A percentile compares a stretch with the other conserved stretches of the same genome.
Evolutionary conservation across 2,797 vertebrate species (phyloP).

Genomic region (Rhinatrema bivittatum): DNA sequence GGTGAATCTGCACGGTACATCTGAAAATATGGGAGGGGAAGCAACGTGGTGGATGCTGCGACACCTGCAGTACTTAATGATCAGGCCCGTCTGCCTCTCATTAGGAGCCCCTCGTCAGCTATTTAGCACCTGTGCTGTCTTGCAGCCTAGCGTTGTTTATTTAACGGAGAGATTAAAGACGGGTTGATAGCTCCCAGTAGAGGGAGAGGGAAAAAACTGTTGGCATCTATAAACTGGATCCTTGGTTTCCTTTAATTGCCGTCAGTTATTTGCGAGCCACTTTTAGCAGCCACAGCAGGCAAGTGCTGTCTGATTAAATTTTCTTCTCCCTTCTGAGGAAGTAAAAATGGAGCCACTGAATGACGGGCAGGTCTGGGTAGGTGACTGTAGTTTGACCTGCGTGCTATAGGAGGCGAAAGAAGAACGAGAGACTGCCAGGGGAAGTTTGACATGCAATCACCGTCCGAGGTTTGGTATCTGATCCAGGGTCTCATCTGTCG

Average conservation of each 20-base stretch:
- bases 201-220: neutral
- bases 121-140: constrained; percentile 25
- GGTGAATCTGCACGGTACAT: neutral
- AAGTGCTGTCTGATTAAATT: no score
- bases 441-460: no score
- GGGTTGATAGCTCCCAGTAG: constrained; percentile 3
- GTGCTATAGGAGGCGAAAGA: no score
- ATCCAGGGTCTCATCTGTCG: no score
- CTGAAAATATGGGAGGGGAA: constrained; percentile 1
- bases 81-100: constrained; percentile 6
- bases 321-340: no score
- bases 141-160: constrained; percentile 10
- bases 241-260: constrained; percentile 8
- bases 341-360: no score
- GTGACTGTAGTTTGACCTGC: no score
- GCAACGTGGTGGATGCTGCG: constrained; percentile 5
- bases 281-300: neutral
- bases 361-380: neutral
- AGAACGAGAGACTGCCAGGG: neutral
- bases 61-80: constrained; percentile 20
- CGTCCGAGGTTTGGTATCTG: no score
- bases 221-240: constrained; percentile 2
- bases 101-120: constrained; percentile 10
- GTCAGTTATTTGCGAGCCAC: constrained; percentile 1
- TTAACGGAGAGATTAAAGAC: constrained; percentile 23